Evolutionary conservation across 2,888 invertebrate genomes (phyloP).

Genomic region (Lottia gigantea): DNA sequence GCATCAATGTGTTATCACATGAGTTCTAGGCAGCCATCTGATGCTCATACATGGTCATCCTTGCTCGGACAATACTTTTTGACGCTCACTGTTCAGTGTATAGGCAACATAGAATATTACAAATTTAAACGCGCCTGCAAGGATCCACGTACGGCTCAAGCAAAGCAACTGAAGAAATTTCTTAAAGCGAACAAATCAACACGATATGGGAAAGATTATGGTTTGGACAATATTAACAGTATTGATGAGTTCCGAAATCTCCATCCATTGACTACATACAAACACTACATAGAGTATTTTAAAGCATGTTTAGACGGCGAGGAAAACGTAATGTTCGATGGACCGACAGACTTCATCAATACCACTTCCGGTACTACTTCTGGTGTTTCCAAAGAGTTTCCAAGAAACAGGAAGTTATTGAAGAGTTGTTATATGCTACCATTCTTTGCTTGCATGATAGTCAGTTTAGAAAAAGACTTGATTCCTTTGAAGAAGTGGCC

Average conservation of each 20-base stretch:
- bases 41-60: neutral
- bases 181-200: neutral
- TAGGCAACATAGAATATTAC: neutral
- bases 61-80: neutral
- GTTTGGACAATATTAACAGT: neutral
- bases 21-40: neutral
- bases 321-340: slow-evolving; percentile 35
- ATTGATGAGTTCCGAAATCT: neutral
- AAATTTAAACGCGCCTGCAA: neutral
- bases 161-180: neutral
- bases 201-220: neutral
- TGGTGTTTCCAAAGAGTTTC: slow-evolving; percentile 32
- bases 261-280: slow-evolving; percentile 28
- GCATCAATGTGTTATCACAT: neutral
- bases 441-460: neutral
- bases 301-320: slow-evolving; percentile 22
- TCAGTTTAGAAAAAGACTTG: neutral
- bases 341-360: slow-evolving; percentile 31
- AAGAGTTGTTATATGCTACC: slow-evolving; percentile 1
- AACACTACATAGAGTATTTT: slow-evolving; percentile 25
- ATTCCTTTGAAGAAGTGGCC: slow-evolving; percentile 26
- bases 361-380: slow-evolving; percentile 36
- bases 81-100: neutral
- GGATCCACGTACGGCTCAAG: neutral
- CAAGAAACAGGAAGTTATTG: slow-evolving; percentile 26